These are phyloP conservation scores for Orthosia gracilis DNA, from an alignment of 2,888 invertebrate genomes.

Conservation along the genomic window DNA sequence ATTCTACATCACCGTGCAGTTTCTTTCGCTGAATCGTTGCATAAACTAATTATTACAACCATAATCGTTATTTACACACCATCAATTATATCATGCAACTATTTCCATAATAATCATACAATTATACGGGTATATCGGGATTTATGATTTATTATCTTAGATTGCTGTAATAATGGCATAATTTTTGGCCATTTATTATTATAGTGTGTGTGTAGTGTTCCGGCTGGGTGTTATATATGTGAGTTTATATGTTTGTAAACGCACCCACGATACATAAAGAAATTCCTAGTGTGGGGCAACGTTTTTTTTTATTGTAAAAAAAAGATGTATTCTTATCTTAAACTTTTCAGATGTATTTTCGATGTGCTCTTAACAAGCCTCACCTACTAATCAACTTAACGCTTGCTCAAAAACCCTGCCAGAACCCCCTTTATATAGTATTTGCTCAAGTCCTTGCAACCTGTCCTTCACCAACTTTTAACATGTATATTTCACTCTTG, in stretches of 20 bases:
- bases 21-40: constrained; percentile 26
- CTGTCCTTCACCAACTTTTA: not conserved
- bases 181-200: not conserved
- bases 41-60: constrained; percentile 9
- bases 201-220: too few relatives aligned
- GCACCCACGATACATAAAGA: too few relatives aligned
- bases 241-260: too few relatives aligned
- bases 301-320: too few relatives aligned
- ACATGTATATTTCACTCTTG: not conserved
- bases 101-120: constrained; percentile 26
- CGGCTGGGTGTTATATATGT: too few relatives aligned
- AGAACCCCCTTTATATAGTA: too few relatives aligned
- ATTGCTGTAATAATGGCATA: not conserved
- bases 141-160: not conserved
- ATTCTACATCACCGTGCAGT: not conserved
- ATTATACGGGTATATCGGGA: constrained; percentile 2
- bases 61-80: constrained; percentile 10
- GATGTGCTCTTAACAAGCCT: too few relatives aligned
- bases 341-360: too few relatives aligned
- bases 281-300: too few relatives aligned
- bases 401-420: too few relatives aligned
- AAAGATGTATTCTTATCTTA: too few relatives aligned
- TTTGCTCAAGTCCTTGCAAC: not conserved
- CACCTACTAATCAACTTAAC: too few relatives aligned
- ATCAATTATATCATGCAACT: constrained; percentile 14